Evolutionary conservation across 2,797 vertebrate genomes (phyloP), one percentile per base, ranked within the genome.

Genomic region (Smutsia gigantea): DNA sequence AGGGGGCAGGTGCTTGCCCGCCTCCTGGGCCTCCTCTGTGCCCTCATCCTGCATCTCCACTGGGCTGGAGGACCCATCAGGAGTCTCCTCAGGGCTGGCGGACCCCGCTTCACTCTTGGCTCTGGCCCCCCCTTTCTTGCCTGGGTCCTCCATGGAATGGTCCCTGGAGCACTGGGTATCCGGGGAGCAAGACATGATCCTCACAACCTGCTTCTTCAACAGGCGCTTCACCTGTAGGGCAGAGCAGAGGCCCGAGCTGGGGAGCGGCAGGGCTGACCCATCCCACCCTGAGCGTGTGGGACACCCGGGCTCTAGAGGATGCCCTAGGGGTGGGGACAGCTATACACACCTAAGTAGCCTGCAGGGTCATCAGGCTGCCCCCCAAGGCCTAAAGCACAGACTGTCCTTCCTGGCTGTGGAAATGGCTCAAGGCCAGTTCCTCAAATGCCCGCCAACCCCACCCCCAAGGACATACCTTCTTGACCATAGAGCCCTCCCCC

Each of bases 201-300:
- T 99, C 91, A 99, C 99, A 0, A 98, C 98, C 95, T 99, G 99
- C 98, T 99, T 99, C 98, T 99, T 99, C 98, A 99, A 98, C 93
- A 99, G 99, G 90, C 99, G 98, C 97, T 99, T 99, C 93, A 99
- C 98, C 99, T 99, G 96, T 31, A 82, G 75, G 93, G 37, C 4
- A 39, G 66, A 94, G 64, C 14, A 39, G 31, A 69, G 51, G 9
- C 23, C 1, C 5, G 21, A 0, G 8, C 39, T 94, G 79, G 25
- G 88, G 66, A 7, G 64, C 75, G 5, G 25, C 46, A 6, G 63
- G 55, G 51, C 55, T 7, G 31, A 46, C 7, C 1, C 0, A 25
- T 51, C 77, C 83, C 0, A 8, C 5, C 61, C 18, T 6, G 61
- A n/a, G 61, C 61, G 4, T 2, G 10, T 0, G 14, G 72, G 84